Evolutionary conservation across 2,888 invertebrate species (phyloP).

Genomic region (Conops quadrifasciatus): DNA sequence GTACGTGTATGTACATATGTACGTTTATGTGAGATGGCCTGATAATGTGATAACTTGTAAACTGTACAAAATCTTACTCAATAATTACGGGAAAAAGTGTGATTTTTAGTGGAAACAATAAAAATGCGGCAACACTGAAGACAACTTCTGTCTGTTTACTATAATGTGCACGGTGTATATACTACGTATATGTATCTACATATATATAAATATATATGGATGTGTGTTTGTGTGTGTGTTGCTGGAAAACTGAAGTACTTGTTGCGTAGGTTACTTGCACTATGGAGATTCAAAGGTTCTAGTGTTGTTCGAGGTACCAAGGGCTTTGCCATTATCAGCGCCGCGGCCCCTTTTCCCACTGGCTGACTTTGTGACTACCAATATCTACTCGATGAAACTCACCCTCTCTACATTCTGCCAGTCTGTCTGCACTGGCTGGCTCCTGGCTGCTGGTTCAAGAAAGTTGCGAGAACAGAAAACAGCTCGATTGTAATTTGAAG

Average conservation of each 20-base stretch:
- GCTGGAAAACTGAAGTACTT: slow-evolving; percentile 20
- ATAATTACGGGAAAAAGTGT: slow-evolving; percentile 18
- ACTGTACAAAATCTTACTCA: slow-evolving; percentile 18
- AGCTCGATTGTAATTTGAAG: too few species aligned
- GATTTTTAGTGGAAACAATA: too few species aligned
- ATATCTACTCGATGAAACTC: background rate
- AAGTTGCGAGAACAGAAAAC: background rate
- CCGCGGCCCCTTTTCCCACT: slow-evolving; percentile 12
- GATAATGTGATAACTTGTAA: too few species aligned
- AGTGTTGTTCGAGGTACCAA: background rate
- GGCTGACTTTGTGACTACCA: slow-evolving; percentile 24
- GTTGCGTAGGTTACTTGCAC: slow-evolving; percentile 13
- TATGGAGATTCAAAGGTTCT: background rate
- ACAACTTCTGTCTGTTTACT: too few species aligned
- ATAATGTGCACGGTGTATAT: too few species aligned
- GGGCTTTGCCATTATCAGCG: background rate
- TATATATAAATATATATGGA: slow-evolving; percentile 21
- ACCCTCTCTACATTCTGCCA: too few species aligned
- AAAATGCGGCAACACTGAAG: too few species aligned
- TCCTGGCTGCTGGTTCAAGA: too few species aligned
- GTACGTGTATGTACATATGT: too few species aligned
- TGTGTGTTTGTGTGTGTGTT: slow-evolving; percentile 34
- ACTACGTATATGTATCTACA: too few species aligned
- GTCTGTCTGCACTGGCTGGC: too few species aligned
- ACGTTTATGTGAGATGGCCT: too few species aligned